These are phyloP conservation scores for Epinotia nisella DNA, from an alignment of 2,888 invertebrate species.

Conservation along the genomic window DNA sequence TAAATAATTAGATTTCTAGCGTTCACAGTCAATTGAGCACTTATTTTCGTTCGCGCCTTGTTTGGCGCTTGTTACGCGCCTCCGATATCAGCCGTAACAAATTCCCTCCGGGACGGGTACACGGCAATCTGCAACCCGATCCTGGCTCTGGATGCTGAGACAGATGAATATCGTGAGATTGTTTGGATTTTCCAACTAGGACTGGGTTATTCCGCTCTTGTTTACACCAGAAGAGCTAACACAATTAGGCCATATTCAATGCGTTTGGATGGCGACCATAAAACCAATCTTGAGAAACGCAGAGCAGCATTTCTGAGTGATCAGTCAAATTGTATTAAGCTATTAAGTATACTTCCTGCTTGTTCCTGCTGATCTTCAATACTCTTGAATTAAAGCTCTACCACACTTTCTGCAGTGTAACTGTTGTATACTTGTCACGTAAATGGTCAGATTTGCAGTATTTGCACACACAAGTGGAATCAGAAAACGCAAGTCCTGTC, in stretches of 20 bases:
- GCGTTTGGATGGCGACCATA: not conserved
- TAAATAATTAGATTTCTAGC: constrained; percentile 41
- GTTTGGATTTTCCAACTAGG: not conserved
- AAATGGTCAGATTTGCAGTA: no score
- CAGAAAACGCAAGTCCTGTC: not conserved
- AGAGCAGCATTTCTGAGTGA: not conserved
- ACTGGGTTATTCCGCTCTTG: not conserved
- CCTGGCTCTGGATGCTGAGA: constrained; percentile 48
- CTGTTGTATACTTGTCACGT: no score
- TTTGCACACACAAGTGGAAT: not conserved
- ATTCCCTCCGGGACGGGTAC: constrained; percentile 62
- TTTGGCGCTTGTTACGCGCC: constrained; percentile 48
- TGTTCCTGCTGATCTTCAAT: no score
- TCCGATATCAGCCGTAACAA: constrained; percentile 58
- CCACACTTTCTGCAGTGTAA: no score
- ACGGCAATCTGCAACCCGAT: constrained; percentile 66
- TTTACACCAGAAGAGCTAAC: not conserved
- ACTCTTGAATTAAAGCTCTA: no score
- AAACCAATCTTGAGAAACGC: no score
- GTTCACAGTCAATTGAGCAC: constrained; percentile 39
- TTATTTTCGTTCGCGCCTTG: constrained; percentile 46
- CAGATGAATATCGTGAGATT: constrained; percentile 16
- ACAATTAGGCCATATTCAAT: not conserved
- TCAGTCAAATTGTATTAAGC: not conserved
- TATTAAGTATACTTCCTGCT: no score